A percentile compares a stretch with the other conserved stretches of the same genome.
Conservation (phyloP, 2,797 vertebrate species). For the Brachymystax lenok region DNA sequence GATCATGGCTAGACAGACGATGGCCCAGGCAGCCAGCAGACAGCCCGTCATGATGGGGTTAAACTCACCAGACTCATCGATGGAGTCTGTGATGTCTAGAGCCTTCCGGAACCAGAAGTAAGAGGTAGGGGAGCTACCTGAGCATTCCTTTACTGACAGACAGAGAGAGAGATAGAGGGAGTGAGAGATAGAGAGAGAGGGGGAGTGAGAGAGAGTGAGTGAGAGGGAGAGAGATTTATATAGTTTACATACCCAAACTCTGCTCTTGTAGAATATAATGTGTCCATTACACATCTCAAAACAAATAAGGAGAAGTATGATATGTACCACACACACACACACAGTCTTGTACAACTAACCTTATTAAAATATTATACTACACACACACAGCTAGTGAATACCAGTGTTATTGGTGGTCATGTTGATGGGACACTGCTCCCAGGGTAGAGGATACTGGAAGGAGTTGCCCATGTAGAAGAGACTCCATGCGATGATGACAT, state of each 20-base stretch:
- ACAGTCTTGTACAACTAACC: no score
- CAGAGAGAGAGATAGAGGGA: neutral
- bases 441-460: conserved; percentile 80
- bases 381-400: conserved; percentile 30
- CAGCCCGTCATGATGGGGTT: conserved; percentile 80
- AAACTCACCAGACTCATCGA: conserved; percentile 73
- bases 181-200: neutral
- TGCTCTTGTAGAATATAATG: neutral
- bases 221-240: neutral
- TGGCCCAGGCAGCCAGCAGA: conserved; percentile 80
- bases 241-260: neutral
- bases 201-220: neutral
- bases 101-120: conserved; percentile 87
- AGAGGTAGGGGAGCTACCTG: conserved; percentile 76
- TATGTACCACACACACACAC: neutral
- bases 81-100: conserved; percentile 80
- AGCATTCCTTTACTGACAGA: conserved; percentile 75
- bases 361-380: neutral
- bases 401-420: conserved; percentile 72
- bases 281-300: neutral
- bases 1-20: conserved; percentile 84
- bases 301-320: neutral
- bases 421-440: conserved; percentile 75
- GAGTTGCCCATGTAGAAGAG: conserved; percentile 86
- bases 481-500: conserved; percentile 86